Evolutionary conservation across 2,888 invertebrate genomes (phyloP), one percentile per base, ranked within the genome.

Genomic region (Scaptodrosophila latifasciaeformis): DNA sequence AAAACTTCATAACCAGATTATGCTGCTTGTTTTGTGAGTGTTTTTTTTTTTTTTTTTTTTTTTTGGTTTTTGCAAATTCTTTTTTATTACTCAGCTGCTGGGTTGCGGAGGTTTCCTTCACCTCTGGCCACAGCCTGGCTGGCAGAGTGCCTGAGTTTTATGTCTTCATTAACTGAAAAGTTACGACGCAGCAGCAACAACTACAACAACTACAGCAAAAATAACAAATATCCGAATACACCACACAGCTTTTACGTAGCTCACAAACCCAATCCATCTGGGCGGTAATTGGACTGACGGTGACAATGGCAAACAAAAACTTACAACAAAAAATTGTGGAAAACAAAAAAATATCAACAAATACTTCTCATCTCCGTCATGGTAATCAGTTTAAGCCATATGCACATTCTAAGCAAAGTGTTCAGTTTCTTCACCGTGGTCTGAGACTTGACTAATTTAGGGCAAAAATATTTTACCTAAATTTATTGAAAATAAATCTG

Each of bases 91-190:
- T 43, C 54, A 56, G 58, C 63, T 55, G 64, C 65, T 57, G 58
- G 49, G 49, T n/a, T n/a, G n/a, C n/a, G 57, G 51, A 48, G 19
- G 17, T 24, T 24, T 7, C 24, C 4, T 5, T 5, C 24, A 5
- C 24, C 24, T 24, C 24, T 24, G 24, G 3, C 24, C 4, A 7
- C 31, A 43, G 61, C 59, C 47, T 50, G 60, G 43, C n/a, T n/a
- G n/a, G n/a, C n/a, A n/a, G n/a, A n/a, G n/a, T n/a, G 29, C 49
- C 68, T 77, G 74, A 63, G 65, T 75, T 82, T 81, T 82, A 81
- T 82, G 81, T 82, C 81, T 82, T 81, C 82, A 81, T 81, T 81
- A 81, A 76, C 67, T 68, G 65, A 79, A 77, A 78, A 82, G 82
- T 81, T 82, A 82, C 79, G 75, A 66, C 69, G 70, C 70, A 65